phyloP scores from a whole-genome alignment of 2,888 invertebrate genomes.

The Aspidiotus rigidus region DNA sequence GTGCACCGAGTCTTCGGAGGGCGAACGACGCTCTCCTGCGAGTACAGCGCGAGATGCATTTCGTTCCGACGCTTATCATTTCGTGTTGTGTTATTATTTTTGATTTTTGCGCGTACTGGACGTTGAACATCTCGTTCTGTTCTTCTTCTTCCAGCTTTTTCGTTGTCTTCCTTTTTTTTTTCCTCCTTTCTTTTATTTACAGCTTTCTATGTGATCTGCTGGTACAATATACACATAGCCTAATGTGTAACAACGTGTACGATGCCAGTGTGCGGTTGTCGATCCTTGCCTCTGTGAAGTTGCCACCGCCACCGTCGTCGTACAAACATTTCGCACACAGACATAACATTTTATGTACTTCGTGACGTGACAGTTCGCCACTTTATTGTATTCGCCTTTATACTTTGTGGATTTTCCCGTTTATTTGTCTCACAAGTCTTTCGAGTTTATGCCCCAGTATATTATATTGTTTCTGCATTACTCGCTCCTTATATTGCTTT shows the following conservation, averaged over 20 bases:
- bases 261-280: neutral
- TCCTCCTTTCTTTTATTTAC: neutral
- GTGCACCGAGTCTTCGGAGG: neutral
- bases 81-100: conserved; percentile 1
- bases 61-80: conserved; percentile 2
- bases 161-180: neutral
- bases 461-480: too few species aligned
- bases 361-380: conserved; percentile 4
- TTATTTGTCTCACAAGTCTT: neutral
- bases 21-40: neutral
- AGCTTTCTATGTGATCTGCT: neutral
- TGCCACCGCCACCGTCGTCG: conserved; percentile 4
- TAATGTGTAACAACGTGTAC: conserved; percentile 4
- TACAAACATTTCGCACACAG: conserved; percentile 2
- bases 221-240: neutral
- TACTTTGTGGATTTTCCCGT: neutral
- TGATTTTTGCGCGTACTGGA: neutral
- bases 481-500: too few species aligned
- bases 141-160: conserved; percentile 1
- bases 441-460: neutral
- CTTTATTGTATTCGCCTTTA: neutral
- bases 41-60: neutral
- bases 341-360: conserved; percentile 4
- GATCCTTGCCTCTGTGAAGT: conserved; percentile 1
- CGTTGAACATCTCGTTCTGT: neutral